Conservation (phyloP, 2,888 invertebrate species). For the Harpagoxenus sublaevis region DNA sequence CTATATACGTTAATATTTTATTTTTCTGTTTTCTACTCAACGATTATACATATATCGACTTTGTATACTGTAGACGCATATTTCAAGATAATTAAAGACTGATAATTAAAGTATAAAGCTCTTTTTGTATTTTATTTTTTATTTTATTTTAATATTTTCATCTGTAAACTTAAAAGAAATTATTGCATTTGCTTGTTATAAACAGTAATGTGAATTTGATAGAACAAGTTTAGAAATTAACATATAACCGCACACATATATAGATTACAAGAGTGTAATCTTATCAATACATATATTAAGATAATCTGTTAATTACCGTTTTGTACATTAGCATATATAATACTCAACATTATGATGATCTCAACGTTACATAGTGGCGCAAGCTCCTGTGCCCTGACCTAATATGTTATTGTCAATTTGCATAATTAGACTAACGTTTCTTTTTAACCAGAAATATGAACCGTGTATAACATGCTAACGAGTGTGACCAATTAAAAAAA, state of each 20-base stretch:
- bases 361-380: conserved; percentile 8
- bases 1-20: neutral
- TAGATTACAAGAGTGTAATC: neutral
- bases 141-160: conserved; percentile 7
- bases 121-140: neutral
- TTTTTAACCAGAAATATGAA: neutral
- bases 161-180: neutral
- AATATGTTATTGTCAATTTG: conserved; percentile 50
- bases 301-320: conserved; percentile 2
- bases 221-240: neutral
- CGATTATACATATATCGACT: neutral
- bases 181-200: neutral
- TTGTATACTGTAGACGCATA: neutral
- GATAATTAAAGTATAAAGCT: neutral
- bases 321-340: neutral
- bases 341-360: neutral
- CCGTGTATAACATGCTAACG: neutral
- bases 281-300: neutral
- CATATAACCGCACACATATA: too few relatives aligned
- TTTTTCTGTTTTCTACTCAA: neutral
- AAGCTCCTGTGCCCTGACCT: conserved; percentile 49
- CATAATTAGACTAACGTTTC: conserved; percentile 61
- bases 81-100: conserved; percentile 6
- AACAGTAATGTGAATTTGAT: neutral
- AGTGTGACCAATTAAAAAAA: neutral